Percentiles rank a stretch among this genome's conserved stretches.
Conservation (phyloP, 2,888 invertebrate genomes). For the Tenthredo distinguenda region DNA sequence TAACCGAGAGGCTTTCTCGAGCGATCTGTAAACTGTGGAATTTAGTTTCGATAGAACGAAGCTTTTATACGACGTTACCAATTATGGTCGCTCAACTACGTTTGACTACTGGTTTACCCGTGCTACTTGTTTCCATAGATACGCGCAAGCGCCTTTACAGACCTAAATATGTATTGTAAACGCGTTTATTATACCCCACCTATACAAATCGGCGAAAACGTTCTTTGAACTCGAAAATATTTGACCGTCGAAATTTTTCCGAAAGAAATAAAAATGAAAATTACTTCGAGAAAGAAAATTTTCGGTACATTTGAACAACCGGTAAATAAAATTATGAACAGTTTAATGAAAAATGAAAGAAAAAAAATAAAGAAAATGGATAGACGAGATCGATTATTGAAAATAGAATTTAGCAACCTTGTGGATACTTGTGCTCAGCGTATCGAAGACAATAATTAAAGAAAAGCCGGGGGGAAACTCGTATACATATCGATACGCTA, state of each 20-base stretch:
- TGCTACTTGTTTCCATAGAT: conserved; percentile 60
- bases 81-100: conserved; percentile 38
- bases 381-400: neutral
- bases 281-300: neutral
- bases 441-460: conserved; percentile 1
- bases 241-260: neutral
- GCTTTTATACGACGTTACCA: conserved; percentile 47
- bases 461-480: neutral
- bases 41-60: conserved; percentile 24
- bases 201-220: neutral
- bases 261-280: neutral
- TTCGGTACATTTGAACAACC: neutral
- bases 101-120: conserved; percentile 56
- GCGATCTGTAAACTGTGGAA: conserved; percentile 29
- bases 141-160: conserved; percentile 59
- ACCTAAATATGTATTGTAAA: neutral
- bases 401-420: neutral
- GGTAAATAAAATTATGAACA: neutral
- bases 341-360: neutral
- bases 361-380: neutral
- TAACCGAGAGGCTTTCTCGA: neutral
- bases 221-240: neutral
- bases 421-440: neutral
- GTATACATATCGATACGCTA: neutral
- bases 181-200: neutral